These are phyloP conservation scores for Tromatobia lineatoria DNA, from an alignment of 2,888 invertebrate genomes.

Conservation along the genomic window DNA sequence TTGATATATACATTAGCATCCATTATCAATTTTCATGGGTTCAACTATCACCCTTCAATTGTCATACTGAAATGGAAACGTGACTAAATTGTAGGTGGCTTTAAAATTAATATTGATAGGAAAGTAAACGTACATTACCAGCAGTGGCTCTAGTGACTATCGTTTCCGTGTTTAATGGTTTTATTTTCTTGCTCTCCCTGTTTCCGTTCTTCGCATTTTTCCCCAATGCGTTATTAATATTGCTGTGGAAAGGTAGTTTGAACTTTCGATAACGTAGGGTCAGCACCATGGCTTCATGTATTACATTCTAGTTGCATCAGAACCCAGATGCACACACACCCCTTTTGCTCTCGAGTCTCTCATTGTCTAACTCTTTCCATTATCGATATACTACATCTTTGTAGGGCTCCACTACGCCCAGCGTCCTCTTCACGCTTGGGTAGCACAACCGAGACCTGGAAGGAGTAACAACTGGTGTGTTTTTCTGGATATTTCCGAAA, in stretches of 20 bases:
- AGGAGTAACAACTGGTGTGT: conserved; percentile 61
- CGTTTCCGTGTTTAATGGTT: conserved; percentile 38
- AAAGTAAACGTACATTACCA: neutral
- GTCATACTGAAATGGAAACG: conserved; percentile 17
- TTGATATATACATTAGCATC: too few species aligned
- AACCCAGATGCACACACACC: conserved; percentile 24
- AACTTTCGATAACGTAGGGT: conserved; percentile 58
- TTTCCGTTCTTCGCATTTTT: conserved; percentile 39
- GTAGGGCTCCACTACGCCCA: conserved; percentile 26
- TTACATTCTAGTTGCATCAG: conserved; percentile 18
- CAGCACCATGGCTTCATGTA: conserved; percentile 20
- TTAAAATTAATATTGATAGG: neutral
- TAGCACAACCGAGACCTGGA: conserved; percentile 43
- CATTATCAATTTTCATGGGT: too few species aligned
- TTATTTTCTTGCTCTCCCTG: conserved; percentile 21
- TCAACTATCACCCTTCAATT: too few species aligned
- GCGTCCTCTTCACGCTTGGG: conserved; percentile 55
- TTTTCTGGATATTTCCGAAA: conserved; percentile 62
- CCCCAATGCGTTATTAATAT: conserved; percentile 66
- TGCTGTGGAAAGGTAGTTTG: conserved; percentile 62
- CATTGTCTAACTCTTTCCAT: conserved; percentile 35
- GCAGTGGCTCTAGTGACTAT: conserved; percentile 22
- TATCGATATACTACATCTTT: conserved; percentile 12
- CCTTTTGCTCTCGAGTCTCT: conserved; percentile 10
- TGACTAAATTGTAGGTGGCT: neutral